Evolutionary conservation across 2,888 invertebrate species (phyloP).

Genomic region (Amblyjoppa proteus): DNA sequence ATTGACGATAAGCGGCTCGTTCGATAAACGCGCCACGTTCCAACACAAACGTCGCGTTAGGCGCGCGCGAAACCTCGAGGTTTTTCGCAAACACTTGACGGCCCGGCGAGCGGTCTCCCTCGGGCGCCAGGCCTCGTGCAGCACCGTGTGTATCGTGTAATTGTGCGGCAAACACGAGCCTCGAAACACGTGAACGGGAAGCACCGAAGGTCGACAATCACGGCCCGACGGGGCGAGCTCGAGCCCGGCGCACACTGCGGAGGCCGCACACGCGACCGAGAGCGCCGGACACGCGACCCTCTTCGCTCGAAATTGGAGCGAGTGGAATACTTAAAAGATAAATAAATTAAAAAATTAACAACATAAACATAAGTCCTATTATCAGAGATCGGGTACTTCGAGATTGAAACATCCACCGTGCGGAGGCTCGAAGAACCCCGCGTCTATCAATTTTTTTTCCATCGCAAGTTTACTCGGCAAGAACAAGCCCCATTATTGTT

Average conservation of each 20-base stretch:
- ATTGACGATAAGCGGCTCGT: conserved; percentile 1
- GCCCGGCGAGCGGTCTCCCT: conserved; percentile 1
- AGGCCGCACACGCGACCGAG: conserved; percentile 61
- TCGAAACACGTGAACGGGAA: conserved; percentile 42
- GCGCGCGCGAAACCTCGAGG: conserved; percentile 13
- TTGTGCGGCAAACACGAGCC: conserved; percentile 49
- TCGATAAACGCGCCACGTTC: not conserved
- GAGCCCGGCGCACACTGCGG: not conserved
- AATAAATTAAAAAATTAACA: no score
- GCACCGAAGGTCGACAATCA: conserved; percentile 49
- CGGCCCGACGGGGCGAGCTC: conserved; percentile 26
- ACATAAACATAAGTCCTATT: not conserved
- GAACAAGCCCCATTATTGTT: not conserved
- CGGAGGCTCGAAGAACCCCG: not conserved
- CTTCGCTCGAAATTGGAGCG: conserved; percentile 41
- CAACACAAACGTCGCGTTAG: conserved; percentile 22
- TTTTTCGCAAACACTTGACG: conserved; percentile 59
- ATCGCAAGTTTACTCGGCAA: not conserved
- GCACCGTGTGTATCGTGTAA: conserved; percentile 34
- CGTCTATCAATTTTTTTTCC: not conserved
- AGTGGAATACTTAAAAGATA: conserved; percentile 9
- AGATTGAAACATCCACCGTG: not conserved
- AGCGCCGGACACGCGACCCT: conserved; percentile 67
- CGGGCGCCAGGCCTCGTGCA: conserved; percentile 1
- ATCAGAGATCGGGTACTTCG: not conserved